phyloP scores from a whole-genome alignment of 2,113 vertebrate genomes.

The Rhinopomastus cyanomelas region DNA sequence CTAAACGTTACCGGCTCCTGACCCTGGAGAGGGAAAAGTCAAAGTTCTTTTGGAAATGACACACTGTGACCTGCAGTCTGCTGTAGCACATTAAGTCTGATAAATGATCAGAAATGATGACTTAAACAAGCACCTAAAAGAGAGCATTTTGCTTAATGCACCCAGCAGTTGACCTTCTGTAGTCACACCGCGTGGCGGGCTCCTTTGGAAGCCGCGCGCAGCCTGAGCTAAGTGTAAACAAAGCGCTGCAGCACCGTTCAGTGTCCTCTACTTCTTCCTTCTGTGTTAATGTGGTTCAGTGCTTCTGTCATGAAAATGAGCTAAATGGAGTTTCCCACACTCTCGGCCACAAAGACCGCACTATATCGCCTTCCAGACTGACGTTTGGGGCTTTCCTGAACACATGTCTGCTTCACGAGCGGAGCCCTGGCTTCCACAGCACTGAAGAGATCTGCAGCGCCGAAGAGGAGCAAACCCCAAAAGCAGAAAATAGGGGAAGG shows the following conservation, averaged over 20 bases:
- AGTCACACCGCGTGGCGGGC: conserved; percentile 46
- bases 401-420: conserved; percentile 21
- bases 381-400: conserved; percentile 42
- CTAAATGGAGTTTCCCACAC: conserved; percentile 58
- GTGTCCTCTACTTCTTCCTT: conserved; percentile 48
- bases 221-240: conserved; percentile 59
- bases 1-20: conserved; percentile 60
- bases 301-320: conserved; percentile 66
- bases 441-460: not conserved
- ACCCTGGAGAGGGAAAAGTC: conserved; percentile 59
- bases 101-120: conserved; percentile 73
- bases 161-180: conserved; percentile 68
- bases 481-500: too few species aligned
- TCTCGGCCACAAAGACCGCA: conserved; percentile 62
- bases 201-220: conserved; percentile 58
- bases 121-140: conserved; percentile 71
- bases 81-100: conserved; percentile 73
- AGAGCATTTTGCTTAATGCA: conserved; percentile 65
- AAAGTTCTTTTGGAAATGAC: conserved; percentile 67
- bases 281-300: conserved; percentile 64
- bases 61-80: conserved; percentile 60
- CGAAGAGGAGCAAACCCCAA: not conserved
- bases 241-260: conserved; percentile 34
- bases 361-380: conserved; percentile 47
- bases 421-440: not conserved